These are phyloP conservation scores for Magallana angulata DNA, from an alignment of 1,140 invertebrate species.

Conservation along the genomic window DNA sequence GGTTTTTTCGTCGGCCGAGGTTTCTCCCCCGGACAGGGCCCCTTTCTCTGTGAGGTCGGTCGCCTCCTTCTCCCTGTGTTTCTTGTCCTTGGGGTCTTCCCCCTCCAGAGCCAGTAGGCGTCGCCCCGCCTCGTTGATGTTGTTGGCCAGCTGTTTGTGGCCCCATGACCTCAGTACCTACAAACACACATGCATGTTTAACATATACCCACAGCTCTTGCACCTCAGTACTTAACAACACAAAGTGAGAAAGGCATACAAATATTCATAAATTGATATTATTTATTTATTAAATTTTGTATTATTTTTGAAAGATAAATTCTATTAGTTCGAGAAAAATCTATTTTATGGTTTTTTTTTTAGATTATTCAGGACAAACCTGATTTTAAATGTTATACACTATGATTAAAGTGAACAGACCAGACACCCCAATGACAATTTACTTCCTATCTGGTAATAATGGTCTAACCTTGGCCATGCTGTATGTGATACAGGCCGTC, in stretches of 20 bases:
- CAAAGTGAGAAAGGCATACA: background rate
- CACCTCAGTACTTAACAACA: slow-evolving; percentile 71
- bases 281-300: background rate
- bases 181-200: background rate
- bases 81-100: slow-evolving; percentile 53
- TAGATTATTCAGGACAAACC: no score
- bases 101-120: slow-evolving; percentile 68
- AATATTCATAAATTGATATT: background rate
- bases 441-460: no score
- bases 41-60: slow-evolving; percentile 58
- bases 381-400: no score
- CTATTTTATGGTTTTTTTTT: no score
- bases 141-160: slow-evolving; percentile 75
- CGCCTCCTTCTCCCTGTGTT: slow-evolving; percentile 49
- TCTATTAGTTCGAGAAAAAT: no score
- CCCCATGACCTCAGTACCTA: slow-evolving; percentile 76
- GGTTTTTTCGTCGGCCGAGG: slow-evolving; percentile 44
- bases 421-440: no score
- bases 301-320: no score
- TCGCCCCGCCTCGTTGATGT: slow-evolving; percentile 74
- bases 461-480: slow-evolving; percentile 75
- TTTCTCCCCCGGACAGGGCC: slow-evolving; percentile 51
- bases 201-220: slow-evolving; percentile 75
- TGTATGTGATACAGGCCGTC: slow-evolving; percentile 78
- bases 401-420: no score